phyloP scores from a whole-genome alignment of 1,140 invertebrate genomes.

The Nilaparvata lugens region DNA sequence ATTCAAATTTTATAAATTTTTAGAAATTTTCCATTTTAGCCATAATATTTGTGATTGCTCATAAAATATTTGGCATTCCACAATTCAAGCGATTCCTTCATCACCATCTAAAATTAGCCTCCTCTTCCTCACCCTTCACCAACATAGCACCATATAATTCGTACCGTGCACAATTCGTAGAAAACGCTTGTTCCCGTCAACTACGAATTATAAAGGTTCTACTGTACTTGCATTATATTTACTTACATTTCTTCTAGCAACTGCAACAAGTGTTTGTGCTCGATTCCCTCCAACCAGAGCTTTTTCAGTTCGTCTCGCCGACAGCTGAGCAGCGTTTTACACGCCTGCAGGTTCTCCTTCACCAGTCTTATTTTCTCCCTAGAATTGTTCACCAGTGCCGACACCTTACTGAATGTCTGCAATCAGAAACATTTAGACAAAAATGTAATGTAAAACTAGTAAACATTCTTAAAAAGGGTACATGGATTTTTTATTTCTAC shows the following conservation, averaged over 20 bases:
- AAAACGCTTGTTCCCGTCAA: too few species aligned
- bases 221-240: neutral
- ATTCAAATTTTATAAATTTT: too few species aligned
- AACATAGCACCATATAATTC: too few species aligned
- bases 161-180: too few species aligned
- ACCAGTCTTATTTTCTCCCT: constrained; percentile 73
- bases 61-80: too few species aligned
- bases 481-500: too few species aligned
- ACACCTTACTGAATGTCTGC: constrained; percentile 73
- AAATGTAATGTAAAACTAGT: neutral
- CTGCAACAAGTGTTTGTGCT: constrained; percentile 82
- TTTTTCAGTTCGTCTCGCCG: constrained; percentile 87
- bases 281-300: constrained; percentile 84
- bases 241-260: constrained; percentile 82
- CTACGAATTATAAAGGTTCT: too few species aligned
- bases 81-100: too few species aligned
- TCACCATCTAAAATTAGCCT: too few species aligned
- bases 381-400: constrained; percentile 63
- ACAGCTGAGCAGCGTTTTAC: constrained; percentile 82
- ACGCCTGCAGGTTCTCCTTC: constrained; percentile 81
- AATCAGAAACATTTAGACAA: constrained; percentile 24
- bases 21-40: too few species aligned
- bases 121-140: neutral
- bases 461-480: neutral
- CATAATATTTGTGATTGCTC: too few species aligned